phyloP scores from a whole-genome alignment of 1,140 invertebrate species.

The Anoplophora glabripennis region DNA sequence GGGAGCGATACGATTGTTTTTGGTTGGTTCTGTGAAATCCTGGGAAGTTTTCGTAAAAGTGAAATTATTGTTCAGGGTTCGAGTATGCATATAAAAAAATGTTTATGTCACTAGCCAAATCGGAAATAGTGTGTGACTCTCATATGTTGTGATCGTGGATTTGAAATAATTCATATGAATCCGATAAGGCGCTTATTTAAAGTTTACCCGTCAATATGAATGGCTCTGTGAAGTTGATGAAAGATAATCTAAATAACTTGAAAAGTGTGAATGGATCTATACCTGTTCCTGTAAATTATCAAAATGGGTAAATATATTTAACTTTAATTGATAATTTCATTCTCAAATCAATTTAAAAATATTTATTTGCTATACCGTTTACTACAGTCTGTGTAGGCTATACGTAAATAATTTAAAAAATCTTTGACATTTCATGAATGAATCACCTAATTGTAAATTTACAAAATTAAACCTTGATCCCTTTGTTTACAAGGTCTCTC shows the following conservation, averaged over 20 bases:
- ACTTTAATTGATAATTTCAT: no score
- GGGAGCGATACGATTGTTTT: background rate
- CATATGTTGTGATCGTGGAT: background rate
- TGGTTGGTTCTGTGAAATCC: background rate
- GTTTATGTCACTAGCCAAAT: background rate
- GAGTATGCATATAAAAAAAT: background rate
- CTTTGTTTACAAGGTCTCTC: no score
- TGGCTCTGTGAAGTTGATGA: slow-evolving; percentile 14
- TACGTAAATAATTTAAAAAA: no score
- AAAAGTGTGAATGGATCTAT: slow-evolving; percentile 19
- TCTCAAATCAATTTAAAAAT: no score
- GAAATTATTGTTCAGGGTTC: background rate
- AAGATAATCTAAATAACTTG: slow-evolving; percentile 17
- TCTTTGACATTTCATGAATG: no score
- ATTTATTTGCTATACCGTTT: no score
- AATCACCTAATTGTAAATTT: no score
- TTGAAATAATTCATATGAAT: no score
- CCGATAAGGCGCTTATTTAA: background rate
- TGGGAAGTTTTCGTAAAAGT: background rate
- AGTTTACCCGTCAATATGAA: slow-evolving; percentile 9
- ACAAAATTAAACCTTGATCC: no score
- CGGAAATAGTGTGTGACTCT: background rate
- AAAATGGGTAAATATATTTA: slow-evolving; percentile 10
- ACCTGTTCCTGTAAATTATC: slow-evolving; percentile 12
- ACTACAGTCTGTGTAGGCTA: no score